Evolutionary conservation across 1,140 invertebrate species (phyloP), one percentile per base, ranked within the genome.

Genomic region (Matsumurasca onukii): DNA sequence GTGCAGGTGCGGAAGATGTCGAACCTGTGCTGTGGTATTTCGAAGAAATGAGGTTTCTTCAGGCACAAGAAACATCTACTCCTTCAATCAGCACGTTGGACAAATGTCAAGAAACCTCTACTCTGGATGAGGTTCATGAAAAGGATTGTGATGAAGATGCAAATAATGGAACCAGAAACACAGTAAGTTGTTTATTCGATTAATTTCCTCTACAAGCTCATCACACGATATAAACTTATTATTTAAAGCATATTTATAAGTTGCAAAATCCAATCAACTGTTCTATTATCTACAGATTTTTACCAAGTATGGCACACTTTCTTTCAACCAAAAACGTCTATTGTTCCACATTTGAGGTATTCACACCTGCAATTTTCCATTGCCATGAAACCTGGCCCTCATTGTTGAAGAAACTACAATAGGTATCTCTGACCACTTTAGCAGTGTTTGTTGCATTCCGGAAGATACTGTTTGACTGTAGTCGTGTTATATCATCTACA

Each of bases 21-120:
- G 68, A 72, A 55, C 70, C 70, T 52, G n/a, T 24, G 34, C 59
- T 73, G 31, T 73, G 72, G 73, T 73, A 73, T 73, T 73, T 69
- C 52, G 67, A 73, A 30, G 65, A 71, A 67, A 71, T 73, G 66
- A 65, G 31, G 27, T 73, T 74, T 64, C 66, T 73, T 24, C 29
- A 52, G 63, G 27, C 57, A 31, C 67, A 59, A 31, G 71, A 72
- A 63, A 49, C 30, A 68, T 67, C 72, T 39, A 72, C 66, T 66
- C 9, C 39, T 57, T 72, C 72, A 64, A 39, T 66, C 59, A 69
- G 25, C 61, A 73, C 55, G 24, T 68, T 72, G 57, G 68, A 69
- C 70, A 52, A 27, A 69, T 67, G 22, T 51, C 66, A 69, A 29
- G 59, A 71, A 20, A n/a, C n/a, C n/a, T n/a, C n/a, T n/a, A n/a